Evolutionary conservation across 2,888 invertebrate genomes (phyloP).

Genomic region (Eurytoma adleriae): DNA sequence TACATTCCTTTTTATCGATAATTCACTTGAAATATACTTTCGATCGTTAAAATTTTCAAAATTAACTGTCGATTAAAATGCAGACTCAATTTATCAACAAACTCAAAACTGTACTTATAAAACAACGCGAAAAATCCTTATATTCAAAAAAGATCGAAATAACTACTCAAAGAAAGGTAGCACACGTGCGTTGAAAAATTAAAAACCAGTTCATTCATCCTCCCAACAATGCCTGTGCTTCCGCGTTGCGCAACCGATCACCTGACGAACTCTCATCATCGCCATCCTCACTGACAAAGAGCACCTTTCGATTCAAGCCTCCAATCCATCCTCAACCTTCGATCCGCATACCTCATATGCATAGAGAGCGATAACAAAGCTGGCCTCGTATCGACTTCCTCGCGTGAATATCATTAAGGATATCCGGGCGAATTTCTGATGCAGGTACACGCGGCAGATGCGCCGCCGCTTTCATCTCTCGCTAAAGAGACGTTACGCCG

Average conservation of each 20-base stretch:
- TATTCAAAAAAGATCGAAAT: too few relatives aligned
- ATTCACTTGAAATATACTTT: too few relatives aligned
- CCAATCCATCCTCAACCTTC: not conserved
- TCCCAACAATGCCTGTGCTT: not conserved
- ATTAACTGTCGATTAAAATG: too few relatives aligned
- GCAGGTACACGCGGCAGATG: constrained; percentile 18
- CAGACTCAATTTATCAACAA: too few relatives aligned
- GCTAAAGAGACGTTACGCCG: not conserved
- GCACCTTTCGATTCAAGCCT: not conserved
- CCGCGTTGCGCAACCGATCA: constrained; percentile 14
- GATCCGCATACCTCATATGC: not conserved
- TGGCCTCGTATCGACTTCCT: not conserved
- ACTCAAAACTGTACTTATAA: too few relatives aligned
- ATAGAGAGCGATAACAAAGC: not conserved
- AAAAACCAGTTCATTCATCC: not conserved
- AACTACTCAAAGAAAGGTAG: too few relatives aligned
- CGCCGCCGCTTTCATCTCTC: not conserved
- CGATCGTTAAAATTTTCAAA: too few relatives aligned
- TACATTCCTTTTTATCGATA: too few relatives aligned
- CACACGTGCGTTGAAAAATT: not conserved
- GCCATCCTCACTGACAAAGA: not conserved
- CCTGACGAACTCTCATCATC: not conserved
- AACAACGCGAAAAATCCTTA: too few relatives aligned
- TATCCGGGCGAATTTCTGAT: constrained; percentile 16
- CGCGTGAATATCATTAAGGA: constrained; percentile 32